Percentiles rank a stretch among this genome's conserved stretches.
phyloP scores from a whole-genome alignment of 2,888 invertebrate genomes.

The Aricia artaxerxes region DNA sequence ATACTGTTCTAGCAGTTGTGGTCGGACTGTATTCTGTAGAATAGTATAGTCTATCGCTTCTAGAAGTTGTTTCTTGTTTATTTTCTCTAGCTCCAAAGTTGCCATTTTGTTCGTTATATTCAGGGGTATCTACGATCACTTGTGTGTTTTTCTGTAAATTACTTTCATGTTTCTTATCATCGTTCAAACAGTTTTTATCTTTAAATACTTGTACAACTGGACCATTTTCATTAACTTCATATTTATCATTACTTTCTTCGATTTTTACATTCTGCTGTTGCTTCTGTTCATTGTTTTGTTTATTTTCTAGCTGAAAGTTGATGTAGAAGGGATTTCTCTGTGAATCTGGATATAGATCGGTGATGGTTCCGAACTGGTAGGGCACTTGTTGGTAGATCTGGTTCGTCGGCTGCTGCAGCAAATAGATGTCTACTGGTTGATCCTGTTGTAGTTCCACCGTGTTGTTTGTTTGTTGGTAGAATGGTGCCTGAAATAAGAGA shows the following conservation, averaged over 20 bases:
- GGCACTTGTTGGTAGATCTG: conserved; percentile 45
- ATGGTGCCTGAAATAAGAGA: conserved; percentile 41
- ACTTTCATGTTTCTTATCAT: conserved; percentile 48
- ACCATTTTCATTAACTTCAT: conserved; percentile 49
- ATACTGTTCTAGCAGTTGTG: conserved; percentile 44
- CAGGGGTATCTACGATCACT: conserved; percentile 50
- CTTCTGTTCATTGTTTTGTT: conserved; percentile 36
- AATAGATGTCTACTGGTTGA: conserved; percentile 54
- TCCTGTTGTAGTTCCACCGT: conserved; percentile 25
- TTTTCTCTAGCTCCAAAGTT: conserved; percentile 61
- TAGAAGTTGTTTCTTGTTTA: conserved; percentile 32
- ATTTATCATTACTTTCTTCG: conserved; percentile 47
- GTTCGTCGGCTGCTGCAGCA: conserved; percentile 53
- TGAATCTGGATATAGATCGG: conserved; percentile 43
- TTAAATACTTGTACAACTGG: conserved; percentile 67
- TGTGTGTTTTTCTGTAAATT: conserved; percentile 51
- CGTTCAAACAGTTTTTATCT: conserved; percentile 62
- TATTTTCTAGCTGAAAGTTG: conserved; percentile 50
- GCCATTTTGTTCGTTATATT: conserved; percentile 52
- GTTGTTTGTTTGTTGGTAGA: conserved; percentile 35
- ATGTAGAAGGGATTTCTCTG: conserved; percentile 48
- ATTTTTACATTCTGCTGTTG: conserved; percentile 1
- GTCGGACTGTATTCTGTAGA: conserved; percentile 50
- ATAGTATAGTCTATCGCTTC: conserved; percentile 60
- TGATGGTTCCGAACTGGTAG: conserved; percentile 40